phyloP scores from a whole-genome alignment of 1,140 invertebrate species.

The Monochamus saltuarius region DNA sequence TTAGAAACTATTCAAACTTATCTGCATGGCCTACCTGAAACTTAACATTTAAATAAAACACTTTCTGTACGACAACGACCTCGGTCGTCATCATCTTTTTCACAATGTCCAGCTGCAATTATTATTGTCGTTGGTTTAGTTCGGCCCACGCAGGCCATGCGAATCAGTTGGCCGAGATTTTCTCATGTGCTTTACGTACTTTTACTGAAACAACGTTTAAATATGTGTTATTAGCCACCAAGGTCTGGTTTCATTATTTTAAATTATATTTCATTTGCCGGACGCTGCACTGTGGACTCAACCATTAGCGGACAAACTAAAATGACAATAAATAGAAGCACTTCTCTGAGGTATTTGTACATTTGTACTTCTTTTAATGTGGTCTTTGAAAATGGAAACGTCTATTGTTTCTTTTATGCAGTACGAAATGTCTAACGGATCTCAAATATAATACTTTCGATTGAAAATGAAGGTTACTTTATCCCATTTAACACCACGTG shows the following conservation, averaged over 20 bases:
- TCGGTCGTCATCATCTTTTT: no score
- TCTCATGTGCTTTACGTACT: slow-evolving; percentile 43
- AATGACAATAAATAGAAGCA: background rate
- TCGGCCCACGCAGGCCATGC: slow-evolving; percentile 40
- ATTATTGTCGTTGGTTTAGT: background rate
- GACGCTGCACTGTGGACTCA: slow-evolving; percentile 2
- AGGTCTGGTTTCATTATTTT: slow-evolving; percentile 29
- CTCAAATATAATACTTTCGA: no score
- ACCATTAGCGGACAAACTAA: background rate
- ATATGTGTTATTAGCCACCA: slow-evolving; percentile 40
- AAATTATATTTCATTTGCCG: slow-evolving; percentile 31
- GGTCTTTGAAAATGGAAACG: no score
- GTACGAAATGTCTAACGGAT: no score
- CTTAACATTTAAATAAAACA: no score
- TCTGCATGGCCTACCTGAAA: background rate
- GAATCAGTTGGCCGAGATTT: slow-evolving; percentile 40
- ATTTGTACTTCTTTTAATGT: background rate
- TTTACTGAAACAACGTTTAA: slow-evolving; percentile 39
- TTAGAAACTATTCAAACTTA: background rate
- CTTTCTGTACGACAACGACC: no score
- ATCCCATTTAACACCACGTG: no score
- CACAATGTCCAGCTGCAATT: no score
- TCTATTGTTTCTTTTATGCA: no score
- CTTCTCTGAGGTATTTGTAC: background rate
- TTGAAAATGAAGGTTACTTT: no score